Evolutionary conservation across 2,113 vertebrate genomes (phyloP), one percentile per base, ranked within the genome.

Genomic region (Pituophis catenifer): DNA sequence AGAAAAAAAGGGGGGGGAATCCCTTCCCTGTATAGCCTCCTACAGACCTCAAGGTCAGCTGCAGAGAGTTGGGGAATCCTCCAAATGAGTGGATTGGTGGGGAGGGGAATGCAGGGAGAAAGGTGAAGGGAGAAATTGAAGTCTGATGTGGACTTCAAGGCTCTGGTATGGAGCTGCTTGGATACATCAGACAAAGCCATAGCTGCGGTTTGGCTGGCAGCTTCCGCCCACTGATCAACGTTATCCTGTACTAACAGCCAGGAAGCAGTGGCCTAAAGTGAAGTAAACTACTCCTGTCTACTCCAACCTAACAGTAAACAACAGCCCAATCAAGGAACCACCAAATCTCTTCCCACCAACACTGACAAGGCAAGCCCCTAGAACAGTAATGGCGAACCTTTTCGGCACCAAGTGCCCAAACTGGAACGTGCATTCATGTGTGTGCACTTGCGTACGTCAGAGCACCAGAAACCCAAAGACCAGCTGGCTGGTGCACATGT

Each of bases 11-110:
- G 23, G 23, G 1, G 1, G 1, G 8, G 19, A 53, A n/a, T 54
- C 26, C 26, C 7, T 52, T 88, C 8, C 50, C 7, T 3, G 0
- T n/a, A n/a, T 48, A 53, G 48, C 26, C 1, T 6, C 6, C 1
- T 88, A 26, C 86, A 29, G 26, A 52, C 44, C 9, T 17, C 52
- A 29, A 50, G 26, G 29, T 81, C 33, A 81, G 70, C 70, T 81
- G 17, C n/a, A 19, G 70, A 38, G 70, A 8, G 33, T 38, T 81
- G 33, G 33, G 33, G 70, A 81, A 19, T 81, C 70, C 70, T 81
- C 33, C 33, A 81, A 38, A 81, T 8, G 70, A 38, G 70, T 38
- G 70, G n/a, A 19, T 19, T 75, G 70, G 17, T 33, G n/a, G n/a
- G n/a, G 70, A 8, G 17, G 70, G n/a, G 70, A 81, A 33, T 8